Percentiles rank a stretch among this genome's conserved stretches.
Evolutionary conservation across 2,888 invertebrate genomes (phyloP).

Genomic region (Norana najaformis): DNA sequence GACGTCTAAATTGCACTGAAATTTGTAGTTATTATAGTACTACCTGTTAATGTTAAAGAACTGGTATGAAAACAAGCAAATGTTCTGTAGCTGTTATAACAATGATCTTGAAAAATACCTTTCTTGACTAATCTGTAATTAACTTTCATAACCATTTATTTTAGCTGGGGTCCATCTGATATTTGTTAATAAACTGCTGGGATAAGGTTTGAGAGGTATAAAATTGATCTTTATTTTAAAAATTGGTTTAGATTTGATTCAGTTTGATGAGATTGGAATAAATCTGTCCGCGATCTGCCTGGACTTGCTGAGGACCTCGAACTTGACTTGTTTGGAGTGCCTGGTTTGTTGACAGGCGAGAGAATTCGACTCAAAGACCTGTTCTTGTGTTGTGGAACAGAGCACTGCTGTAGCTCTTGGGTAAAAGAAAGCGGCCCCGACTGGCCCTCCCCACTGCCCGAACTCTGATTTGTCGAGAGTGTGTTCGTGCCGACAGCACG

Average conservation of each 20-base stretch:
- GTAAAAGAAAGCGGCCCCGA: slow-evolving; percentile 75
- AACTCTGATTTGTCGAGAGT: slow-evolving; percentile 67
- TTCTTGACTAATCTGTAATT: not conserved
- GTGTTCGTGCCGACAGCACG: slow-evolving; percentile 71
- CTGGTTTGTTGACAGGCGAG: slow-evolving; percentile 2
- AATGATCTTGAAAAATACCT: not conserved
- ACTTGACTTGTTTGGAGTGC: not conserved
- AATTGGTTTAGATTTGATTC: not conserved
- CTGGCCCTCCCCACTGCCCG: slow-evolving; percentile 35
- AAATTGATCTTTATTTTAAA: not conserved
- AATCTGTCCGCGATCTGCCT: not conserved
- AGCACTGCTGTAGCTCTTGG: slow-evolving; percentile 80
- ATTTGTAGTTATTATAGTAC: not conserved
- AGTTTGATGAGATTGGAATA: too few species aligned
- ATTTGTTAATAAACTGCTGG: not conserved
- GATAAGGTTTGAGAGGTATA: not conserved
- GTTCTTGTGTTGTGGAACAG: slow-evolving; percentile 29
- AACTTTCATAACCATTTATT: not conserved
- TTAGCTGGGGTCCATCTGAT: not conserved
- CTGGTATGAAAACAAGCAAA: not conserved
- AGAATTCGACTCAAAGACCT: slow-evolving; percentile 27
- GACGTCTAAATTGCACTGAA: not conserved
- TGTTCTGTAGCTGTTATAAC: not conserved
- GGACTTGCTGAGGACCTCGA: not conserved
- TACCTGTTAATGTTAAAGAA: not conserved